These are phyloP conservation scores for Xiphydria camelus DNA, from an alignment of 2,888 invertebrate species.

Conservation along the genomic window DNA sequence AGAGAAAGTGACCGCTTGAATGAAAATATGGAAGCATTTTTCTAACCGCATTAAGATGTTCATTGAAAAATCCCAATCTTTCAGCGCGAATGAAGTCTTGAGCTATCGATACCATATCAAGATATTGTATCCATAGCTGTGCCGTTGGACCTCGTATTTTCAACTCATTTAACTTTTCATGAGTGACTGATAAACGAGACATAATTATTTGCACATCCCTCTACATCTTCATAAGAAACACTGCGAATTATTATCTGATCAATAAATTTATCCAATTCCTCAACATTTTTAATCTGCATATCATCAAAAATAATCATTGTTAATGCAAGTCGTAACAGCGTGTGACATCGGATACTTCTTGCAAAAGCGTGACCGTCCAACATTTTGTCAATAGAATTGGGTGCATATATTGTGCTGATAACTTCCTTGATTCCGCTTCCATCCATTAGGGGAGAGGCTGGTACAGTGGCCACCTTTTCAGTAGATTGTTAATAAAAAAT, in stretches of 20 bases:
- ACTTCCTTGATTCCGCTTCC: constrained; percentile 11
- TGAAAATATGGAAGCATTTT: constrained; percentile 50
- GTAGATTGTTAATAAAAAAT: no score
- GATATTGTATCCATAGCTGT: constrained; percentile 46
- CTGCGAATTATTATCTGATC: constrained; percentile 32
- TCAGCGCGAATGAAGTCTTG: constrained; percentile 31
- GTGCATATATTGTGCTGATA: constrained; percentile 8
- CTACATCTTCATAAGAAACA: constrained; percentile 28
- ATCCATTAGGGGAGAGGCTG: no score
- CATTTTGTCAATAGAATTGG: constrained; percentile 10
- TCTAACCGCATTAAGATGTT: constrained; percentile 37
- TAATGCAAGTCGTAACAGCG: constrained; percentile 35
- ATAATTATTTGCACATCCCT: constrained; percentile 23
- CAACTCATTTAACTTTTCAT: constrained; percentile 24
- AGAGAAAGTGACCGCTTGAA: constrained; percentile 7
- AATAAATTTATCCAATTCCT: constrained; percentile 27
- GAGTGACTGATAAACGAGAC: constrained; percentile 4
- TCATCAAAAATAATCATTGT: constrained; percentile 37
- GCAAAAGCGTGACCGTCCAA: constrained; percentile 37
- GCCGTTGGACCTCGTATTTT: no score
- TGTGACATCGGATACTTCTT: constrained; percentile 45
- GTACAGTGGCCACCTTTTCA: no score
- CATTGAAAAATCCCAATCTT: constrained; percentile 29
- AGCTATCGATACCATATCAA: constrained; percentile 41
- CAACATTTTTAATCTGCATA: constrained; percentile 31